These are phyloP conservation scores for Heteronetta atricapilla DNA, from an alignment of 2,113 vertebrate genomes.

Conservation along the genomic window DNA sequence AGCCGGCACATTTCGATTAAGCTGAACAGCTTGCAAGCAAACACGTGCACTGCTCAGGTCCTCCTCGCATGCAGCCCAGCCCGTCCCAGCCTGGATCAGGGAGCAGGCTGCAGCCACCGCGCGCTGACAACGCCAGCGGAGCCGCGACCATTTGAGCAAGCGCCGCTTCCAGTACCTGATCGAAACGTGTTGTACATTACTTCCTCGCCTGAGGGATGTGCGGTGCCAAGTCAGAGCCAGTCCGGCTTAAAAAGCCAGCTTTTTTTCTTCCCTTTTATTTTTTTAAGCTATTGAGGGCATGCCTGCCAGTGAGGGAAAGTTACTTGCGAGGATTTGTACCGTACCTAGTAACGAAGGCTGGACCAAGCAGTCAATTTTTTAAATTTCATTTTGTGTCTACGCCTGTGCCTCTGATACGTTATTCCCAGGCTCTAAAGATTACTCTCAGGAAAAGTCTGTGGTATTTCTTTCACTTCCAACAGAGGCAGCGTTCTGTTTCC, in stretches of 20 bases:
- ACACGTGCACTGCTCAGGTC: neutral
- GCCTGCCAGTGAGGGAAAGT: neutral
- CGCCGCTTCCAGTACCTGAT: neutral
- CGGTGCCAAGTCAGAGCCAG: neutral
- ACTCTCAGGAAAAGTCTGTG: neutral
- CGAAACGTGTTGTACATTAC: neutral
- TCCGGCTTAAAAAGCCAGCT: neutral
- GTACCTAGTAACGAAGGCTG: neutral
- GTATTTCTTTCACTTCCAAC: neutral
- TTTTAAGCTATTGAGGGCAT: neutral
- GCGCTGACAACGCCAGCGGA: fast-evolving
- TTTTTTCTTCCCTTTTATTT: neutral
- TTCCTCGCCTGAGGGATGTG: neutral
- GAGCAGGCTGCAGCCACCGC: neutral
- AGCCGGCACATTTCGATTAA: too few species aligned
- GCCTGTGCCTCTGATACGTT: neutral
- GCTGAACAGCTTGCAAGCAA: neutral
- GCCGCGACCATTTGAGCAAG: neutral
- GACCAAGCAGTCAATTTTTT: neutral
- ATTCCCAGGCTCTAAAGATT: neutral
- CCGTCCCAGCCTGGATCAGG: fast-evolving
- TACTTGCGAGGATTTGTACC: neutral
- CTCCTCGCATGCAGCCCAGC: neutral
- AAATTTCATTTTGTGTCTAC: neutral
- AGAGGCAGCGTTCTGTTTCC: neutral